Evolutionary conservation across 1,140 invertebrate genomes (phyloP).

Genomic region (silkworm (Bombyx mori)): DNA sequence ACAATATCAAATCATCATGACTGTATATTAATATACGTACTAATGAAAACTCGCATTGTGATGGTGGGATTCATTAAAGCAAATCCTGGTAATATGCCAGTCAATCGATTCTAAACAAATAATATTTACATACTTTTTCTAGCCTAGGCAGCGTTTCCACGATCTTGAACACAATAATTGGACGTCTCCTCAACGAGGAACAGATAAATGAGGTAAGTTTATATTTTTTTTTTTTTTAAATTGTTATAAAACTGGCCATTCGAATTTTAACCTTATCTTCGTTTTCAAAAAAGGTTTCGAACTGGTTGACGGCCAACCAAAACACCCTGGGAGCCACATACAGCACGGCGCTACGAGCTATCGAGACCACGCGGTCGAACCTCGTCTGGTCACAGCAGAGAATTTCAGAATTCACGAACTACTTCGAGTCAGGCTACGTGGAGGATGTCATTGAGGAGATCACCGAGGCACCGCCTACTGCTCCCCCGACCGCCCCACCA

Average conservation of each 20-base stretch:
- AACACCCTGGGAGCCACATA: conserved; percentile 27
- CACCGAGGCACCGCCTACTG: conserved; percentile 1
- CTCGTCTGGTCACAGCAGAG: conserved; percentile 35
- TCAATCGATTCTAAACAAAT: neutral
- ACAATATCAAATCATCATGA: too few species aligned
- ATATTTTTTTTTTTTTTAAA: conserved; percentile 7
- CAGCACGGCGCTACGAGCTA: conserved; percentile 26
- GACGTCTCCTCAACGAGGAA: conserved; percentile 53
- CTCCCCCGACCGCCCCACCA: neutral
- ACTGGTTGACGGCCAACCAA: conserved; percentile 34
- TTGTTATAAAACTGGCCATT: neutral
- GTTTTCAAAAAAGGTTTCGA: conserved; percentile 31
- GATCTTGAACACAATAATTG: conserved; percentile 59
- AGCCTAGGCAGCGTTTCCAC: conserved; percentile 53
- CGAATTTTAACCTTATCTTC: neutral
- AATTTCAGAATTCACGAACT: conserved; percentile 30
- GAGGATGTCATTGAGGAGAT: conserved; percentile 34
- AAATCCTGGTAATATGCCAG: too few species aligned
- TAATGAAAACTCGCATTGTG: too few species aligned
- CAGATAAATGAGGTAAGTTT: conserved; percentile 48
- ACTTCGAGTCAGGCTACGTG: conserved; percentile 43
- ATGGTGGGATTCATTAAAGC: too few species aligned
- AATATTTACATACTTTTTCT: conserved; percentile 25
- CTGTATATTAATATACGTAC: too few species aligned
- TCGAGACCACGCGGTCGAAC: conserved; percentile 27